Evolutionary conservation across 2,113 vertebrate genomes (phyloP).

Genomic region (Hippocampus barbouri): DNA sequence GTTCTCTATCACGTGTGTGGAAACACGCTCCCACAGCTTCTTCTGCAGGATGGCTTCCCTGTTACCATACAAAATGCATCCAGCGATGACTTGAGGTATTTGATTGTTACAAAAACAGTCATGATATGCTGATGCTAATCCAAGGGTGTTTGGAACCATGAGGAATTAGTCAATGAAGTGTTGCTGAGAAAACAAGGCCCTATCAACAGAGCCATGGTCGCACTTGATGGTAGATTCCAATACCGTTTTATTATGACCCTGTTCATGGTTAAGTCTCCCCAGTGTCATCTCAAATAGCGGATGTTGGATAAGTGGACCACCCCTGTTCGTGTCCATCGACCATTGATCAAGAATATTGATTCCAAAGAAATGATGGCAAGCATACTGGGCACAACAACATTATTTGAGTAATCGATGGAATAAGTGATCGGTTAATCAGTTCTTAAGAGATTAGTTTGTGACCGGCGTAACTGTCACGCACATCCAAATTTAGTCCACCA

Average conservation of each 20-base stretch:
- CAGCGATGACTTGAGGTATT: too few relatives aligned
- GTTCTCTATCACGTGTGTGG: slow-evolving; percentile 98
- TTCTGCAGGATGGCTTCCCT: slow-evolving; percentile 97
- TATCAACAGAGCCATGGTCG: slow-evolving; percentile 9
- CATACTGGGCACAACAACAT: not conserved
- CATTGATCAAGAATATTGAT: slow-evolving; percentile 77
- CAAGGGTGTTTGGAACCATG: too few relatives aligned
- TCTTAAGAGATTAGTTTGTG: too few relatives aligned
- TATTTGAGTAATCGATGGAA: too few relatives aligned
- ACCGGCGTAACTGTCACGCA: too few relatives aligned
- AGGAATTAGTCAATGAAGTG: too few relatives aligned
- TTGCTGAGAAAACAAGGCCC: too few relatives aligned
- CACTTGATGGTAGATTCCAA: slow-evolving; percentile 34
- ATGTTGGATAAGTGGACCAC: slow-evolving; percentile 59
- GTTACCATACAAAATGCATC: slow-evolving; percentile 15
- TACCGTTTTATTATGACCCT: slow-evolving; percentile 20
- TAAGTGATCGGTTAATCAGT: too few relatives aligned
- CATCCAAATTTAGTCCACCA: too few relatives aligned
- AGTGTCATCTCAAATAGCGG: slow-evolving; percentile 50
- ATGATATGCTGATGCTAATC: too few relatives aligned
- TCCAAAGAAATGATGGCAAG: slow-evolving; percentile 53
- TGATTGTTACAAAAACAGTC: too few relatives aligned
- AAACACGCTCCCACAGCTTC: slow-evolving; percentile 94
- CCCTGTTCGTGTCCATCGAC: slow-evolving; percentile 46
- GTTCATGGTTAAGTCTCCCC: slow-evolving; percentile 34